phyloP scores from a whole-genome alignment of 2,113 vertebrate genomes.

The Passer montanus region DNA sequence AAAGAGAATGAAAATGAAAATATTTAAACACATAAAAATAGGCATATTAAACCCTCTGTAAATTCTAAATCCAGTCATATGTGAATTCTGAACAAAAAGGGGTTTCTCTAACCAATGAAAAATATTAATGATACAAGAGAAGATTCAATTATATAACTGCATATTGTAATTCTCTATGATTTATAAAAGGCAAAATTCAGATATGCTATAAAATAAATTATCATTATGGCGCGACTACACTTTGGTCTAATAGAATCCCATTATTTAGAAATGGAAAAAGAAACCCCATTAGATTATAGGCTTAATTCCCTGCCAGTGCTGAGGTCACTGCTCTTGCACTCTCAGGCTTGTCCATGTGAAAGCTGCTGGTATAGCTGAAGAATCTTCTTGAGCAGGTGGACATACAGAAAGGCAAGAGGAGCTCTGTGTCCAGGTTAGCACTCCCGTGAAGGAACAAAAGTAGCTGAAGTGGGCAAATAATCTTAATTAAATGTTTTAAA shows the following conservation, averaged over 20 bases:
- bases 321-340: constrained; percentile 41
- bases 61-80: not conserved
- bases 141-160: constrained; percentile 33
- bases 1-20: not conserved
- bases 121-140: constrained; percentile 7
- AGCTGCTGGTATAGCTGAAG: not conserved
- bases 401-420: not conserved
- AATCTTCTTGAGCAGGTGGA: not conserved
- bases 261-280: constrained; percentile 62
- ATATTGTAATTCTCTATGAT: constrained; percentile 13
- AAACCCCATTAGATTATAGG: constrained; percentile 51
- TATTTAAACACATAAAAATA: not conserved
- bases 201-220: constrained; percentile 38
- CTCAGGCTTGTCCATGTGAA: not conserved
- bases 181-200: constrained; percentile 55
- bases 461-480: not conserved
- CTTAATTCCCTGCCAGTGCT: constrained; percentile 45
- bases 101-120: not conserved
- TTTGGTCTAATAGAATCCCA: constrained; percentile 59
- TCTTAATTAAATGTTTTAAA: not conserved
- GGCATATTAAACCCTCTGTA: not conserved
- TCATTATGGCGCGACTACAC: not conserved
- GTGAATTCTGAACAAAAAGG: not conserved
- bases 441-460: not conserved
- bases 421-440: not conserved